Evolutionary conservation across 2,113 vertebrate species (phyloP).

Genomic region (Lagenorhynchus albirostris): DNA sequence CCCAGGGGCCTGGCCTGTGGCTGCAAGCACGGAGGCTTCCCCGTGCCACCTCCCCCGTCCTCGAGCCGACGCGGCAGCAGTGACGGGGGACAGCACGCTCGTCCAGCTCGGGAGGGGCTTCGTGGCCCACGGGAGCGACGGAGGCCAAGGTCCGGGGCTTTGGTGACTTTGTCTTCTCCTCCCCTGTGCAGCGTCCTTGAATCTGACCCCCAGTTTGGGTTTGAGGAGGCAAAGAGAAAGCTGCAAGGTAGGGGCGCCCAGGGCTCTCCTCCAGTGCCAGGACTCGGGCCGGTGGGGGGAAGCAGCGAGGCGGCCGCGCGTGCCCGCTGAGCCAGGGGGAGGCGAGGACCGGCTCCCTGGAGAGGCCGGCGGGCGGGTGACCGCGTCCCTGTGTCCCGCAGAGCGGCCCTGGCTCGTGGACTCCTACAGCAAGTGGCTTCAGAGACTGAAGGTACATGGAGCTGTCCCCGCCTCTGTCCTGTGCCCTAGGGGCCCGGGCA

Average conservation of each 20-base stretch:
- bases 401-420: slow-evolving; percentile 96
- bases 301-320: rapidly evolving
- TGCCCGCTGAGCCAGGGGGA: not conserved
- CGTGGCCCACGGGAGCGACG: rapidly evolving
- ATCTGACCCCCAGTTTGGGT: slow-evolving; percentile 94
- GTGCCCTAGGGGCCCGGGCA: not conserved
- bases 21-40: not conserved
- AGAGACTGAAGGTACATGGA: slow-evolving; percentile 89
- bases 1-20: rapidly evolving
- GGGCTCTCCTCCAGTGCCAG: rapidly evolving
- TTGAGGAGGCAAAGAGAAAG: slow-evolving; percentile 95
- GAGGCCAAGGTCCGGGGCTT: not conserved
- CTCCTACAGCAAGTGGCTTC: slow-evolving; percentile 90
- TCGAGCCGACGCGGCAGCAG: rapidly evolving
- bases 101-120: not conserved
- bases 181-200: slow-evolving; percentile 89
- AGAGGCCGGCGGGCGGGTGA: not conserved
- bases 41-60: rapidly evolving
- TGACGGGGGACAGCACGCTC: not conserved
- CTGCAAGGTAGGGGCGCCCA: slow-evolving; percentile 88
- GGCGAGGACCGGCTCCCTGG: not conserved
- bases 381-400: slow-evolving; percentile 58
- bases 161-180: not conserved
- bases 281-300: rapidly evolving
- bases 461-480: not conserved